Evolutionary conservation across 2,888 invertebrate genomes (phyloP), one percentile per base, ranked within the genome.

Genomic region (Parnassius orleans): DNA sequence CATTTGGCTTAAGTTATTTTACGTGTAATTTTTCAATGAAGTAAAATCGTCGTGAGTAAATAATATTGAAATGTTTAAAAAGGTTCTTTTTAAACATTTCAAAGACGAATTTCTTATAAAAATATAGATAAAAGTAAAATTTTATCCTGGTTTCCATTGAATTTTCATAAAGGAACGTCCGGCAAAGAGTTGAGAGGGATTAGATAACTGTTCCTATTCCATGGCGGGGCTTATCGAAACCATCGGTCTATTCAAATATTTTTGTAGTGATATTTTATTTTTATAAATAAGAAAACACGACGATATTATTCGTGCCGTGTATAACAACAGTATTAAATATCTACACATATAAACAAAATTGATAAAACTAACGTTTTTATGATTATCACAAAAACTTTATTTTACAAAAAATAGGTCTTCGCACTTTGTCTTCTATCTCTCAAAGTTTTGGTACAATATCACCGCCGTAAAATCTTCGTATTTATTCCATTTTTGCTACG

Each of bases 261-360:
- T 89, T 89, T 87, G 81, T 84, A 84, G 82, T 84, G 75, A 86
- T 87, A 88, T 89, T 90, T 87, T 87, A 87, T 89, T 86, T 80
- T 78, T 76, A 78, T 74, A 73, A 75, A 75, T 72, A 76, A 56
- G 42, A 10, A 50, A 46, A 47, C 51, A 19, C 78, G 72, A 74
- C 79, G 74, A 74, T 73, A 60, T 67, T 66, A 67, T 82, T 7
- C 3, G 24, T 3, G 24, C 5, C 7, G 24, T 24, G 24, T 24
- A 7, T 24, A 24, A 24, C 24, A 24, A 24, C 3, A 3, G 24
- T 24, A 24, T 7, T 5, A 24, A 24, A 24, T 24, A 24, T 24
- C 3, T 24, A 24, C 3, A 24, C 5, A 24, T 24, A 24, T 24
- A 5, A 24, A 24, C 3, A 24, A 24, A 24, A 3, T 3, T 24